Conservation (phyloP, 2,113 vertebrate genomes). For the Dasyprocta punctata region DNA sequence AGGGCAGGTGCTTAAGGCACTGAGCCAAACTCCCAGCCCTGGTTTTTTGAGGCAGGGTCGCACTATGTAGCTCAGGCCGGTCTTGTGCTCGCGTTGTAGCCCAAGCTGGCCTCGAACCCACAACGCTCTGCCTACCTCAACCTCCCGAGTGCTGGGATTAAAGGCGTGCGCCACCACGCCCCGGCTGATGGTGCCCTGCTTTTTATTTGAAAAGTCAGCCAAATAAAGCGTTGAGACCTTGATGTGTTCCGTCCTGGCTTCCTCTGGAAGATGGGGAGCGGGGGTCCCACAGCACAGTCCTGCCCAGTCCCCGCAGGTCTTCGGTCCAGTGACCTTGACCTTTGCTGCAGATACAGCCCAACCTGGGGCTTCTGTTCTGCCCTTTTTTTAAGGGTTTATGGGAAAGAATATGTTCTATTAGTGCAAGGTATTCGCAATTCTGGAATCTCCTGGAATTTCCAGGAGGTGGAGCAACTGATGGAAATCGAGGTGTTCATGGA, state of each 20-base stretch:
- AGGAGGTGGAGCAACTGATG: neutral
- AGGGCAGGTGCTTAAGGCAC: no score
- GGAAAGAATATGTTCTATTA: neutral
- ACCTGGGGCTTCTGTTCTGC: neutral
- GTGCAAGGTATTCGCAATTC: neutral
- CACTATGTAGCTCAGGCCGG: no score
- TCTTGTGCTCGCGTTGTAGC: no score
- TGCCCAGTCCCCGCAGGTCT: neutral
- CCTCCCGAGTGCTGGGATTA: no score
- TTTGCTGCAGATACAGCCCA: neutral
- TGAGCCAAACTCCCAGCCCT: no score
- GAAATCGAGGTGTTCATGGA: neutral
- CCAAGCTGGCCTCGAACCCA: no score
- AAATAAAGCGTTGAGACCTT: neutral
- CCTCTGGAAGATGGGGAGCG: neutral
- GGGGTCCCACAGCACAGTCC: neutral
- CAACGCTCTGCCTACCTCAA: no score
- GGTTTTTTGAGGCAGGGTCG: no score
- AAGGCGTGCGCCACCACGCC: no score
- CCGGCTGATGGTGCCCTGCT: slow-evolving; percentile 44
- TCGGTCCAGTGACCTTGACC: neutral
- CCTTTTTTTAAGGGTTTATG: neutral
- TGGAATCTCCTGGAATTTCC: neutral
- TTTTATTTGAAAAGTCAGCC: slow-evolving; percentile 45
- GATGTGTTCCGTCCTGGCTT: neutral